Evolutionary conservation across 2,797 vertebrate species (phyloP), one percentile per base, ranked within the genome.

Genomic region (Hoplostethus atlanticus): DNA sequence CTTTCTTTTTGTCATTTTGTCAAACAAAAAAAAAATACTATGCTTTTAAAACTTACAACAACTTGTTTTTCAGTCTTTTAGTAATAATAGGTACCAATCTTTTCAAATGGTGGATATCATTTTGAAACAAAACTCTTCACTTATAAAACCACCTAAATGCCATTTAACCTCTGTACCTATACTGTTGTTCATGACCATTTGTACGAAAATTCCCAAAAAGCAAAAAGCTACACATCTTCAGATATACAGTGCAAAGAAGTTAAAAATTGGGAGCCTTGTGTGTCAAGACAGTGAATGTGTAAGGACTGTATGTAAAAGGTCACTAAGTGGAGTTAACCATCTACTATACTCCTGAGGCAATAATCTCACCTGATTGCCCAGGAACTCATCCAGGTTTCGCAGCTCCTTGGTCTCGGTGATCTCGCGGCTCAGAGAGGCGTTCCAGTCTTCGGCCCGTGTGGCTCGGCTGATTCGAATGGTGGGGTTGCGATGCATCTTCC

Each of bases 341-440:
- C 3, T 44, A 5, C 50, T 50, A 12, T 3, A 13, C 28, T 62
- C 40, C 28, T 61, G n/a, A 46, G 28, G 17, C 16, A 17, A 13
- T 2, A 1, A n/a, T 34, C 83, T 84, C 61, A 99, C 97, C 96
- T 98, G 97, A 79, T 95, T 96, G 8, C 97, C 94, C 11, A 99
- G 96, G 86, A 98, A 99, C 75, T 99, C 97, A 0, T 99, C 97
- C 53, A 99, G 95, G 71, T 96, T 94, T 65, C 96, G 96, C 62
- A 99, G 95, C 75, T 99, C 98, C 0, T 95, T 96, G 86, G 94
- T 83, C 1, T 97, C 91, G 0, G 95, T 96, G 79, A 99, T 97
- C 85, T 97, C 94, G 0, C 95, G 93, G 44, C 93, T 93, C 77
- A 97, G 91, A 0, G 96, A 96, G 0, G 90, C 84, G 9, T 94